A percentile compares a stretch with the other conserved stretches of the same genome.
Conservation (phyloP, 92 coral and sea anemone species). For the Phymanthus crucifer region DNA sequence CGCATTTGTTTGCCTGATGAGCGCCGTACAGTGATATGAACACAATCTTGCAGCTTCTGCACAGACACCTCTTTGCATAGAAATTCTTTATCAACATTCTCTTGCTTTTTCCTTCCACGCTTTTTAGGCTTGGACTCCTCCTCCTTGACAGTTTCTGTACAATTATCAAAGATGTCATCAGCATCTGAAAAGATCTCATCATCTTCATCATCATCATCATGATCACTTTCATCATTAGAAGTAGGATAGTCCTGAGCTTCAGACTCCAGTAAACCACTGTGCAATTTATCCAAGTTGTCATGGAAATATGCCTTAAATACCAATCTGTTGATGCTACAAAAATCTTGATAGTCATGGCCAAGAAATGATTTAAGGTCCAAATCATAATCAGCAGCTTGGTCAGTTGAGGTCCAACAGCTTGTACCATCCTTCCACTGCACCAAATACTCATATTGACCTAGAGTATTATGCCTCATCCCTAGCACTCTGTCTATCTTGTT, state of each 20-base stretch:
- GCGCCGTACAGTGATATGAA: conserved; percentile 73
- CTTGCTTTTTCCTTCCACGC: conserved; percentile 34
- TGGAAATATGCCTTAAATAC: conserved; percentile 86
- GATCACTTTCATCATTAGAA: conserved; percentile 7
- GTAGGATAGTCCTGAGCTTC: conserved; percentile 14
- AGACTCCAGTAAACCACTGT: conserved; percentile 15
- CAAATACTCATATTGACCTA: conserved; percentile 80
- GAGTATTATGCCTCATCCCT: conserved; percentile 80
- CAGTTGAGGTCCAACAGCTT: conserved; percentile 91
- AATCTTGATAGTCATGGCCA: conserved; percentile 76
- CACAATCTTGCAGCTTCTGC: conserved; percentile 64
- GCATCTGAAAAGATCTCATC: conserved; percentile 40
- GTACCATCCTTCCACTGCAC: conserved; percentile 99
- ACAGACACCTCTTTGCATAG: conserved; percentile 80
- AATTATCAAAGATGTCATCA: background rate
- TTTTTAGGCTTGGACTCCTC: conserved; percentile 29
- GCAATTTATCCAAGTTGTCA: conserved; percentile 68
- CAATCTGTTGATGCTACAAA: conserved; percentile 74
- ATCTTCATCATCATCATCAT: conserved; percentile 22
- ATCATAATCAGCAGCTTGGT: conserved; percentile 80
- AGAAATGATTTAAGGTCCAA: conserved; percentile 76
- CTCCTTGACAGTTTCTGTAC: conserved; percentile 12
- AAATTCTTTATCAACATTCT: conserved; percentile 29
- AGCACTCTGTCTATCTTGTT: conserved; percentile 85
- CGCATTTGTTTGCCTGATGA: conserved; percentile 82